Conservation (phyloP, 23 tunicate genomes). For the Phallusia fumigata region DNA sequence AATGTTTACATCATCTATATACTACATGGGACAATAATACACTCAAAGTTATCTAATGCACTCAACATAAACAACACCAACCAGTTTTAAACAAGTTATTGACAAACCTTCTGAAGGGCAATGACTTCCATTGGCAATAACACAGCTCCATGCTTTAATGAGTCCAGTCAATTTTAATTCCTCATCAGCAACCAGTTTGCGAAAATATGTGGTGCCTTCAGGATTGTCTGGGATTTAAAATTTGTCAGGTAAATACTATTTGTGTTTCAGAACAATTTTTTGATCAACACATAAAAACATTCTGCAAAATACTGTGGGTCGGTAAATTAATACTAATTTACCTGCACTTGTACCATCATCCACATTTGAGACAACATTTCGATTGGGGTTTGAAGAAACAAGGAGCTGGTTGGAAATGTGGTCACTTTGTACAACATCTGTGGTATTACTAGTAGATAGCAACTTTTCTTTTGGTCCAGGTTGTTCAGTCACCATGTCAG, state of each 20-base stretch:
- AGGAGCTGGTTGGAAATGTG: no score
- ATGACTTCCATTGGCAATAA: neutral
- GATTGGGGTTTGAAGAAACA: no score
- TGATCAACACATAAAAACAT: no score
- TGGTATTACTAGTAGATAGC: no score
- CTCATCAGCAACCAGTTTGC: slow-evolving; percentile 27
- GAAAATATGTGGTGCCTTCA: slow-evolving; percentile 22
- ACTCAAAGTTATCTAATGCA: neutral
- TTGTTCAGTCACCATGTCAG: no score
- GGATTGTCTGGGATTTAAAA: no score
- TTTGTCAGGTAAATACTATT: no score
- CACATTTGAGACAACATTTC: neutral
- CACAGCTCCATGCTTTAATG: slow-evolving; percentile 33
- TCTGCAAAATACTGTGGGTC: neutral
- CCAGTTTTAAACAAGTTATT: neutral
- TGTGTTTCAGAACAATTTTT: no score
- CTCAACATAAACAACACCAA: neutral
- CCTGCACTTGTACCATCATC: neutral
- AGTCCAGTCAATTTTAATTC: slow-evolving; percentile 21
- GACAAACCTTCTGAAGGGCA: slow-evolving; percentile 48
- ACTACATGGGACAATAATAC: neutral
- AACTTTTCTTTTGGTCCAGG: no score
- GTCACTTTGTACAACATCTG: no score
- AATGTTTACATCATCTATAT: neutral
- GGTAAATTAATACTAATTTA: neutral